phyloP scores from a whole-genome alignment of 2,888 invertebrate genomes.

The Boloria selene region DNA sequence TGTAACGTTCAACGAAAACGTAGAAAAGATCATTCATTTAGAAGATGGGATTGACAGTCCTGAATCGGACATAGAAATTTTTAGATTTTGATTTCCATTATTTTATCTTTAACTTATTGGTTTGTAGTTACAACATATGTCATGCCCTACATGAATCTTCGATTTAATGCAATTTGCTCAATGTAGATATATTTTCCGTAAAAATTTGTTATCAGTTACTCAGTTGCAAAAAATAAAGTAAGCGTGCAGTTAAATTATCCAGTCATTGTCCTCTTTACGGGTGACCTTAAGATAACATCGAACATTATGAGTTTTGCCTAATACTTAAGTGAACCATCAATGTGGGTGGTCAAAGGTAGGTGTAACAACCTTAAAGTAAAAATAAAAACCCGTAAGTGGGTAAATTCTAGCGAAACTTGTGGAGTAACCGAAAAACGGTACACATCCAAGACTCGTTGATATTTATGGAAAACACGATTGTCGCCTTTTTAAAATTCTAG shows the following conservation, averaged over 20 bases:
- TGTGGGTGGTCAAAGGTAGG: constrained; percentile 29
- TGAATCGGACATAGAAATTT: constrained; percentile 55
- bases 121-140: neutral
- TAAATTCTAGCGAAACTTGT: neutral
- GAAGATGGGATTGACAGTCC: constrained; percentile 62
- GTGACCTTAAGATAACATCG: constrained; percentile 57
- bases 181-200: constrained; percentile 15
- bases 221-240: constrained; percentile 34
- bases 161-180: neutral
- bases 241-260: constrained; percentile 42
- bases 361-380: neutral
- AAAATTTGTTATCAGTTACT: constrained; percentile 23
- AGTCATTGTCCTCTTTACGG: constrained; percentile 63
- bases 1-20: constrained; percentile 82
- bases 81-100: constrained; percentile 52
- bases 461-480: constrained; percentile 29
- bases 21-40: constrained; percentile 77
- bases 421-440: constrained; percentile 5
- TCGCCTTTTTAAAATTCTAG: constrained; percentile 33
- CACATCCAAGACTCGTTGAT: constrained; percentile 13
- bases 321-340: constrained; percentile 32
- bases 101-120: neutral
- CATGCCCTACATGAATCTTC: constrained; percentile 1
- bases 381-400: neutral
- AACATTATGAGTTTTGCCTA: constrained; percentile 42